These are phyloP conservation scores for Poeciliopsis paucimaculata DNA, from an alignment of 2,797 vertebrate species.

Conservation along the genomic window DNA sequence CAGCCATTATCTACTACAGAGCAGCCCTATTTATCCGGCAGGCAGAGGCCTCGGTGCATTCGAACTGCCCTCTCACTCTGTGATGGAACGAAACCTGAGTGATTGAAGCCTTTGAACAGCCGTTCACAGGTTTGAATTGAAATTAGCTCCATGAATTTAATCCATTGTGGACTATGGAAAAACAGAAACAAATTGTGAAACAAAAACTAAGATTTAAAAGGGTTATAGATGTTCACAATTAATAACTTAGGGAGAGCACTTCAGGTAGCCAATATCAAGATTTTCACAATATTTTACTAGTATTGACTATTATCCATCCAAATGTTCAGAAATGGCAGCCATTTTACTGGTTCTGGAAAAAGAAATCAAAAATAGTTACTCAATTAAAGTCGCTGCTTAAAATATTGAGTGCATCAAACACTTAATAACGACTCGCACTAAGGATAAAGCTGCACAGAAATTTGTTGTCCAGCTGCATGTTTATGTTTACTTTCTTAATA, in stretches of 20 bases:
- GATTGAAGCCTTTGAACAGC: conserved; percentile 62
- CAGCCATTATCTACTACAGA: conserved; percentile 82
- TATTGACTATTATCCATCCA: not conserved
- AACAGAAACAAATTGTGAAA: conserved; percentile 18
- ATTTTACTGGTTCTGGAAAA: not conserved
- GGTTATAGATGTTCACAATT: conserved; percentile 24
- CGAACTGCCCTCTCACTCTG: conserved; percentile 69
- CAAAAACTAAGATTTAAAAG: not conserved
- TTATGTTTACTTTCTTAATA: not conserved
- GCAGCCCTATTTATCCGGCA: conserved; percentile 78
- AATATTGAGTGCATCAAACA: not conserved
- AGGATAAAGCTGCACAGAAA: not conserved
- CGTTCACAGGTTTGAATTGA: conserved; percentile 53
- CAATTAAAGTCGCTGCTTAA: not conserved
- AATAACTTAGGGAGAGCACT: not conserved
- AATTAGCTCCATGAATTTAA: conserved; percentile 60
- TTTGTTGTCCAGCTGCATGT: not conserved
- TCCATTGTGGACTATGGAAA: conserved; percentile 37
- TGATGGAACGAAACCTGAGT: conserved; percentile 67
- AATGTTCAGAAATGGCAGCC: not conserved
- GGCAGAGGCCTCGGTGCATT: conserved; percentile 73
- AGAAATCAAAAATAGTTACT: not conserved
- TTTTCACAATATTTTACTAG: not conserved
- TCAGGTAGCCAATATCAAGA: not conserved
- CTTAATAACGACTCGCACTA: not conserved